Evolutionary conservation across 2,113 vertebrate genomes (phyloP).

Genomic region (Tringa solitaria): DNA sequence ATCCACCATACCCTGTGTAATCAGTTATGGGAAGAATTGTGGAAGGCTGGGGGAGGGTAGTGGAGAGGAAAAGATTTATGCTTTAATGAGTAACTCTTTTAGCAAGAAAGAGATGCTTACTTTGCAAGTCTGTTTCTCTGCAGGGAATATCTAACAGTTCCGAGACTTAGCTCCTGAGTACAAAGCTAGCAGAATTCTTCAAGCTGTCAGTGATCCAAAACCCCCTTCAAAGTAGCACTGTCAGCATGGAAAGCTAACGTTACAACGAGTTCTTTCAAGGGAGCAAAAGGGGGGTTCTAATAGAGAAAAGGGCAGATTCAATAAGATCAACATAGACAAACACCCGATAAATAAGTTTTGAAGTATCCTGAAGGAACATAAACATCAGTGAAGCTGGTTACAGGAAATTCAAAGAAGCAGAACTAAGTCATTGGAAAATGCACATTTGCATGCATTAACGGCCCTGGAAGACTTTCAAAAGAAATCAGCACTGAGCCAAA

Average conservation of each 20-base stretch:
- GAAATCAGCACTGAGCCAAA: not conserved
- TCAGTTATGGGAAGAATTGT: not conserved
- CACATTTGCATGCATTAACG: not conserved
- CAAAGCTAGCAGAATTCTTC: slow-evolving; percentile 52
- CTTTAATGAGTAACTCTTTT: slow-evolving; percentile 53
- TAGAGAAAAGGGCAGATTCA: slow-evolving; percentile 17
- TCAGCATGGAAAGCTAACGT: slow-evolving; percentile 28
- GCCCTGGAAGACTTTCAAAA: not conserved
- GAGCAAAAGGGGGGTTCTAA: not conserved
- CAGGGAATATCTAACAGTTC: slow-evolving; percentile 48
- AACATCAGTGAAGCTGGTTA: not conserved
- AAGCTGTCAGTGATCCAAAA: slow-evolving; percentile 48
- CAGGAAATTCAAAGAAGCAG: not conserved
- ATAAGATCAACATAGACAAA: not conserved
- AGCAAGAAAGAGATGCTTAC: slow-evolving; percentile 52
- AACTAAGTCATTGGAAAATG: slow-evolving; percentile 5
- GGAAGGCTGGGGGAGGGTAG: slow-evolving; percentile 14
- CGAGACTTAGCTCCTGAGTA: not conserved
- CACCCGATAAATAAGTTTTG: not conserved
- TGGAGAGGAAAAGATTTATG: not conserved
- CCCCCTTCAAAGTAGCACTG: slow-evolving; percentile 33
- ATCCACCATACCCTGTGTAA: not conserved
- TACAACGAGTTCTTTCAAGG: slow-evolving; percentile 31
- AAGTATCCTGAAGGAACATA: slow-evolving; percentile 12
- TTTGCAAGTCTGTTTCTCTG: slow-evolving; percentile 58